These are phyloP conservation scores for Stomatorhinus ivindoensis DNA, from an alignment of 2,113 vertebrate genomes.

Conservation along the genomic window DNA sequence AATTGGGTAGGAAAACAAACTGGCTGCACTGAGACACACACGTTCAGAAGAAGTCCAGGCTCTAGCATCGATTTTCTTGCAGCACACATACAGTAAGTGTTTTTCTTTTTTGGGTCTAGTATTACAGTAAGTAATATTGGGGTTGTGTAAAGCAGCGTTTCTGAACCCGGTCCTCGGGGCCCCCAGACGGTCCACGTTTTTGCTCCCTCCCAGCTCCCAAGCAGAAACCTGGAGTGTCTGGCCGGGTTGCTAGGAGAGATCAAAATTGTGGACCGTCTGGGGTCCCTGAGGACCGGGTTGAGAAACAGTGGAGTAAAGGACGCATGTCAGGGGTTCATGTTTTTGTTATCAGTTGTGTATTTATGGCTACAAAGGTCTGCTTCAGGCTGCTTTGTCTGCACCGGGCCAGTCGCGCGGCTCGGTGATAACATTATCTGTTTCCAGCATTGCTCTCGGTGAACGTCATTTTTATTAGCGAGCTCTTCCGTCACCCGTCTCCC, in stretches of 20 bases:
- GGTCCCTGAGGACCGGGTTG: background rate
- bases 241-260: background rate
- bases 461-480: slow-evolving; percentile 12
- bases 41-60: background rate
- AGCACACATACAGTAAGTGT: background rate
- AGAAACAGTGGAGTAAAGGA: background rate
- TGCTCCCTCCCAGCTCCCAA: background rate
- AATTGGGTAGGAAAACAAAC: background rate
- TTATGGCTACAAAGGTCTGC: slow-evolving; percentile 24
- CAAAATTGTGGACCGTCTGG: background rate
- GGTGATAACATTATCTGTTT: slow-evolving; percentile 23
- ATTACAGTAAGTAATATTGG: background rate
- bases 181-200: background rate
- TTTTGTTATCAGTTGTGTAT: slow-evolving; percentile 5
- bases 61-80: background rate
- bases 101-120: background rate
- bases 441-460: slow-evolving; percentile 14
- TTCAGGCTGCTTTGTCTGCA: slow-evolving; percentile 23
- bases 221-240: background rate
- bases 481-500: background rate
- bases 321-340: background rate
- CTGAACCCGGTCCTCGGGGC: background rate
- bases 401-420: slow-evolving; percentile 29
- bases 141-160: background rate
- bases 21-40: background rate